phyloP scores from a whole-genome alignment of 30 jellyfish, hydroid and myxozoan genomes.

The Sanderia malayensis region DNA sequence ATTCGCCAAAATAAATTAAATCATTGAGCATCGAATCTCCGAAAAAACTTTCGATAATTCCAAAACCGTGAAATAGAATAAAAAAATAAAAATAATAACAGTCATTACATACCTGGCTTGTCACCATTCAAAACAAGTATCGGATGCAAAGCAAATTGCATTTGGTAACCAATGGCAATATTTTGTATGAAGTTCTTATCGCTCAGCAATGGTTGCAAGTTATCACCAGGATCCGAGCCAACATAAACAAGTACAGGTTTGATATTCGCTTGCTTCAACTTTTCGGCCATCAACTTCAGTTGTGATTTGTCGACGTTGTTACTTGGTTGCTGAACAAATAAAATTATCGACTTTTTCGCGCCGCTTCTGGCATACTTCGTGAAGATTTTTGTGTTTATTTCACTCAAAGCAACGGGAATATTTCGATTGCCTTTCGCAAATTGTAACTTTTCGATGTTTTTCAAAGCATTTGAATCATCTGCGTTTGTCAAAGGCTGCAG shows the following conservation, averaged over 20 bases:
- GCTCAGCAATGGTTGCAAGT: conserved; percentile 20
- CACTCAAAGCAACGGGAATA: conserved; percentile 29
- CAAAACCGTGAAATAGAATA: conserved; percentile 1
- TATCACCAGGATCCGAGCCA: conserved; percentile 40
- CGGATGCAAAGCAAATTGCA: conserved; percentile 40
- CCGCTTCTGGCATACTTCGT: conserved; percentile 12
- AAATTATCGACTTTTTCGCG: conserved; percentile 4
- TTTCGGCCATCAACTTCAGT: conserved; percentile 20
- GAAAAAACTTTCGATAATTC: not conserved
- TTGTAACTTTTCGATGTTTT: not conserved
- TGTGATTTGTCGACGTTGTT: conserved; percentile 11
- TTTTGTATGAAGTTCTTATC: conserved; percentile 24
- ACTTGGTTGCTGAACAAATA: conserved; percentile 64
- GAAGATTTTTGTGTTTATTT: conserved; percentile 19
- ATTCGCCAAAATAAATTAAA: no score
- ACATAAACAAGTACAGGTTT: conserved; percentile 46
- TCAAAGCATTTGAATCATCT: not conserved
- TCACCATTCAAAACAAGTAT: conserved; percentile 9
- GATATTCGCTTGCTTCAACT: conserved; percentile 26
- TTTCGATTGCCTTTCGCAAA: conserved; percentile 17
- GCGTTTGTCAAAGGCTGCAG: conserved; percentile 1
- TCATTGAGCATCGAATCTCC: no score
- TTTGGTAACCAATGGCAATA: conserved; percentile 12
- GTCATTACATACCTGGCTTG: not conserved
- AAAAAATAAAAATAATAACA: no score